Base-by-base conservation (phyloP, 2,797 vertebrate genomes). In the Sebastiscus tertius region DNA sequence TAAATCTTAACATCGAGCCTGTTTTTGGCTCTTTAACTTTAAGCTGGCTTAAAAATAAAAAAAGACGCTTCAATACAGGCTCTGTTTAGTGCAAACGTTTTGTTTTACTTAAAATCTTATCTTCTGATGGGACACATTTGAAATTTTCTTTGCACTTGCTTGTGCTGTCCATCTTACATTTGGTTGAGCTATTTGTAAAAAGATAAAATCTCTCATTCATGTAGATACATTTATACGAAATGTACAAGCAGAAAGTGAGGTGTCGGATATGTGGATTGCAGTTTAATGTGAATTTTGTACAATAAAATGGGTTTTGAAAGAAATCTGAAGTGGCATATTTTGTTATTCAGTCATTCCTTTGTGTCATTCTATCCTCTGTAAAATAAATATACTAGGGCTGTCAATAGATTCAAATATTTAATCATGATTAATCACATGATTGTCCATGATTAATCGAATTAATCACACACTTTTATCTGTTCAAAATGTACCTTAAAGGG, bases 221-320 rank as follows among this genome's bases (percentile, higher is more conserved):
- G 39, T 29, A 18, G 7, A 69, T 36, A 59, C n/a, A 62, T 62
- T 6, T 58, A 4, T 64, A 60, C 9, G 7, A 1, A 10, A 42
- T 74, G 29, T 22, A 49, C 31, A 27, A 14, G 49, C 14, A 79
- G 4, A 60, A 39, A 10, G 13, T 22, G 55, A 8, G 14, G 31
- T n/a, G 42, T 13, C 12, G 1, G 4, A 18, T 72, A 3, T 71
- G 56, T 67, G 9, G 0, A 56, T 67, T 18, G 2, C 18, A 20
- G 1, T 16, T 71, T 16, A 12, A 22, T 70, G 5, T 68, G 0
- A 22, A 22, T 70, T 70, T 34, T 88, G 33, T 80, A 13, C n/a
- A 76, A 85, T 74, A 81, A 83, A 87, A 64, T 20, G 2, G 2
- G 13, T 24, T 71, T 68, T 71, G 6, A 56, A 71, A 65, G 0